A percentile compares a stretch with the other conserved stretches of the same genome.
phyloP scores from a whole-genome alignment of 2,888 invertebrate species.

The Xestia xanthographa region DNA sequence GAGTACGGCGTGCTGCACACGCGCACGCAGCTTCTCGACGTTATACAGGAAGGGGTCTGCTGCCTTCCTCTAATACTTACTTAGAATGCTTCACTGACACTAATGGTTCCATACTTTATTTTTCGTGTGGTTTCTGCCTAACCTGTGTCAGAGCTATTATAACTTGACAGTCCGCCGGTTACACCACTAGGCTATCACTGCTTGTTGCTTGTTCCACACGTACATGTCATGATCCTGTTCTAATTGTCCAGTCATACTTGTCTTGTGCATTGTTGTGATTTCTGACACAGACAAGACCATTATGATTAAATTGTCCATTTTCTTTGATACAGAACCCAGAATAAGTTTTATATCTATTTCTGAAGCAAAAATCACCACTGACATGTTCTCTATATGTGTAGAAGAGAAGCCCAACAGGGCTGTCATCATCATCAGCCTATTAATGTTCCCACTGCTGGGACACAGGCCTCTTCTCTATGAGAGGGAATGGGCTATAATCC shows the following conservation, averaged over 20 bases:
- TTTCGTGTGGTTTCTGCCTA: no score
- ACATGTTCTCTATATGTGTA: neutral
- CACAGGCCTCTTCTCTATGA: no score
- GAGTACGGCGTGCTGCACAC: constrained; percentile 82
- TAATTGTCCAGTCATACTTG: neutral
- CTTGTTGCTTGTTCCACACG: neutral
- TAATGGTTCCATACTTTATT: neutral
- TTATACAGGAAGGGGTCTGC: constrained; percentile 81
- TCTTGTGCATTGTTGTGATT: neutral
- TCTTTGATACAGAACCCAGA: neutral
- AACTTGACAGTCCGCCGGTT: no score
- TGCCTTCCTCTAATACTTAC: neutral
- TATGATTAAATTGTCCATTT: neutral
- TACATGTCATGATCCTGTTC: neutral
- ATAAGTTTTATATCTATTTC: neutral
- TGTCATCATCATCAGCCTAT: no score
- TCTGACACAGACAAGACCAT: neutral
- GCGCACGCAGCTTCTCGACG: constrained; percentile 82
- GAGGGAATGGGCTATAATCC: no score
- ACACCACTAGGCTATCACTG: no score
- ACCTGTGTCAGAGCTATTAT: no score
- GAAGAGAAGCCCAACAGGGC: no score
- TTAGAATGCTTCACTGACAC: neutral
- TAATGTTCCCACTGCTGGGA: no score
- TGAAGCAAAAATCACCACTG: neutral